Evolutionary conservation across 2,113 vertebrate genomes (phyloP).

Genomic region (Melanostigma gelatinosum): DNA sequence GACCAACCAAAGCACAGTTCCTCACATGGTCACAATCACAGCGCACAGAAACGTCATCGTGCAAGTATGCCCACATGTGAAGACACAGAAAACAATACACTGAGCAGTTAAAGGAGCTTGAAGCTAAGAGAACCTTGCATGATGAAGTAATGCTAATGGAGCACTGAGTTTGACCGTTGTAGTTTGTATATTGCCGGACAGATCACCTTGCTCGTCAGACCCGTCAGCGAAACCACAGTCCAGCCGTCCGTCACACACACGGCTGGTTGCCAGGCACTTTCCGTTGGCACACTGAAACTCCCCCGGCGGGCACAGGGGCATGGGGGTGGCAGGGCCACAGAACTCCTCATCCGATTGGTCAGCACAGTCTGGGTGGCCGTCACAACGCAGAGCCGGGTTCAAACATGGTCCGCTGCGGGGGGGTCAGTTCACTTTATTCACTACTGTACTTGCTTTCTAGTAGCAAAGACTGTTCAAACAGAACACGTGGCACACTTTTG

Average conservation of each 20-base stretch:
- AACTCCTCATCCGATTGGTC: conserved; percentile 88
- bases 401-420: conserved; percentile 85
- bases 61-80: background rate
- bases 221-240: conserved; percentile 87
- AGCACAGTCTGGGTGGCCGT: conserved; percentile 86
- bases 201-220: conserved; percentile 84
- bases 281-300: conserved; percentile 86
- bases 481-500: background rate
- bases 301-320: conserved; percentile 68
- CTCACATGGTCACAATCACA: background rate
- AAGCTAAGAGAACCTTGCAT: background rate
- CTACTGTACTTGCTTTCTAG: background rate
- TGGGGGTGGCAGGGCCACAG: conserved; percentile 58
- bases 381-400: conserved; percentile 82
- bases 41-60: background rate
- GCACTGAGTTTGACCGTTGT: background rate
- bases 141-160: background rate
- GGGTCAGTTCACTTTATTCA: conserved; percentile 36
- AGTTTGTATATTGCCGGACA: background rate
- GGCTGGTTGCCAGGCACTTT: conserved; percentile 77
- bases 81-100: background rate
- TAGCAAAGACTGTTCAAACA: background rate
- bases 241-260: conserved; percentile 81
- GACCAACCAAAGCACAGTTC: background rate
- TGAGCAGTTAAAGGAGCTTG: background rate